A percentile compares a stretch with the other conserved stretches of the same genome.
These are phyloP conservation scores for Polyommatus iphigenia DNA, from an alignment of 2,888 invertebrate species.

Conservation along the genomic window DNA sequence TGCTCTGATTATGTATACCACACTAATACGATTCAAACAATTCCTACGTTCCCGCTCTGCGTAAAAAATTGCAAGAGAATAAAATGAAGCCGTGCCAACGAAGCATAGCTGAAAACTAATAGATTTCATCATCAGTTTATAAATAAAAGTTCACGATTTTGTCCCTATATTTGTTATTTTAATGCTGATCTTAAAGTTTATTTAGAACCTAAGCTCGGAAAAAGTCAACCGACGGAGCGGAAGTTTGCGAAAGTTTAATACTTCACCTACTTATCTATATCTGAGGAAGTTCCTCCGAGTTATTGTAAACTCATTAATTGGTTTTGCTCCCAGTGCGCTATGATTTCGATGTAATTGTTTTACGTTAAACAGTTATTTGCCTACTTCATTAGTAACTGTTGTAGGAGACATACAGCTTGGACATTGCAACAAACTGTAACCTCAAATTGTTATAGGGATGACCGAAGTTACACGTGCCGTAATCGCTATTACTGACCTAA, in stretches of 20 bases:
- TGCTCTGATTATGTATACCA: constrained; percentile 10
- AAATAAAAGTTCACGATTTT: background rate
- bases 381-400: no score
- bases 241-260: constrained; percentile 13
- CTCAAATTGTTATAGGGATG: background rate
- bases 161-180: background rate
- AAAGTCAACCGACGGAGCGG: background rate
- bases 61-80: background rate
- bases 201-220: constrained; percentile 3
- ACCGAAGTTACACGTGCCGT: constrained; percentile 4
- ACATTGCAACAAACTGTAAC: background rate
- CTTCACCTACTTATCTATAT: background rate
- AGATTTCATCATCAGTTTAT: background rate
- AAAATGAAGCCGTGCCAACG: background rate
- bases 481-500: constrained; percentile 22
- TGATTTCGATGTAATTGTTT: background rate
- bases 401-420: background rate
- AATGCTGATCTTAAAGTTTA: background rate
- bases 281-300: background rate
- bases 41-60: background rate
- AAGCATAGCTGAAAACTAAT: background rate
- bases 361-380: background rate
- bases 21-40: constrained; percentile 21
- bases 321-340: background rate
- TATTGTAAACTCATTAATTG: constrained; percentile 21